phyloP scores from a whole-genome alignment of 2,888 invertebrate genomes.

The Mylabris sibirica region DNA sequence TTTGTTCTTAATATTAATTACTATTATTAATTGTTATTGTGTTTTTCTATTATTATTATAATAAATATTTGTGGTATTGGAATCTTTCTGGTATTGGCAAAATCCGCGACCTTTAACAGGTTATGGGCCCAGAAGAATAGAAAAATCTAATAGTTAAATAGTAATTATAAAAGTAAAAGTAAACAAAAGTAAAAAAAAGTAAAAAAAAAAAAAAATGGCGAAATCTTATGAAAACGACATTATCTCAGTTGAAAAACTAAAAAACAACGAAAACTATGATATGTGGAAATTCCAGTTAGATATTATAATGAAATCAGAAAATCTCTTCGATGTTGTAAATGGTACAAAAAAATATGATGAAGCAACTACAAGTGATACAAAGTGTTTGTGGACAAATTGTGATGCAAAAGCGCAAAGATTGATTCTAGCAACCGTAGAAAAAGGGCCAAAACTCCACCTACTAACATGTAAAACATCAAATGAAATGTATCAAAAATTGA shows the following conservation, averaged over 20 bases:
- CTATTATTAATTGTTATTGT: too few relatives aligned
- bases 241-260: neutral
- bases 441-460: neutral
- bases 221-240: neutral
- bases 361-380: neutral
- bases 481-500: neutral
- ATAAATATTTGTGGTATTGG: too few relatives aligned
- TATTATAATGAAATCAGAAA: neutral
- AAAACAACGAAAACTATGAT: neutral
- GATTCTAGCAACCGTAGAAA: neutral
- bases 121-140: neutral
- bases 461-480: neutral
- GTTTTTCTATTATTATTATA: too few relatives aligned
- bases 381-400: neutral
- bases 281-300: neutral
- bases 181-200: neutral
- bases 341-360: neutral
- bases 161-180: neutral
- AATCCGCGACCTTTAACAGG: neutral
- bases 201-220: neutral
- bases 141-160: too few relatives aligned
- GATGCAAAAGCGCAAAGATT: neutral
- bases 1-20: too few relatives aligned
- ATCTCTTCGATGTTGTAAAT: neutral
- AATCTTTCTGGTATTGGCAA: too few relatives aligned